Conservation (phyloP, 1,140 invertebrate species). For the Contarinia nasturtii region DNA sequence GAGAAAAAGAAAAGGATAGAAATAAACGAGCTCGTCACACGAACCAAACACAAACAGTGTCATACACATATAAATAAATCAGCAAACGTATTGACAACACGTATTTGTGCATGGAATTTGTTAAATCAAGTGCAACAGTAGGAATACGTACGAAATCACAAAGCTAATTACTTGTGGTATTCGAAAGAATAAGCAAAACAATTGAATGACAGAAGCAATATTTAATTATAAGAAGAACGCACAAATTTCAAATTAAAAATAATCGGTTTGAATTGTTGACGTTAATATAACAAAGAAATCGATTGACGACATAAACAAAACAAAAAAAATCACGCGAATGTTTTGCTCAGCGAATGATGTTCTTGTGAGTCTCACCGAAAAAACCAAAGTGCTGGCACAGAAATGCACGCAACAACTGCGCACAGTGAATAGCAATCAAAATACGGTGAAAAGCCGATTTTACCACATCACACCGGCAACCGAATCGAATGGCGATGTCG, state of each 20-base stretch:
- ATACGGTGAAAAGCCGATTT: neutral
- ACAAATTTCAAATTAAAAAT: too few species aligned
- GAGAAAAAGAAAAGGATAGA: too few species aligned
- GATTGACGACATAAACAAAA: neutral
- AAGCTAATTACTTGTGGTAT: too few species aligned
- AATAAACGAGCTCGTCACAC: too few species aligned
- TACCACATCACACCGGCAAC: neutral
- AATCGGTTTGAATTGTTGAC: too few species aligned
- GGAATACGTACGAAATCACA: neutral
- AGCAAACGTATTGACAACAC: neutral
- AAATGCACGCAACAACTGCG: slow-evolving; percentile 12
- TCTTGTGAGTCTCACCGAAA: slow-evolving; percentile 17
- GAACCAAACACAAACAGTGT: too few species aligned
- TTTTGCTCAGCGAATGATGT: slow-evolving; percentile 5
- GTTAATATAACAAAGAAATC: too few species aligned
- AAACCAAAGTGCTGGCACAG: slow-evolving; percentile 21
- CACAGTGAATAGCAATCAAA: slow-evolving; percentile 4
- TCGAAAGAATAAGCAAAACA: neutral
- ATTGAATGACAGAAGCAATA: too few species aligned
- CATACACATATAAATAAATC: too few species aligned
- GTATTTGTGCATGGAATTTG: neutral
- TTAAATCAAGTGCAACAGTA: neutral
- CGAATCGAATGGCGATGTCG: neutral
- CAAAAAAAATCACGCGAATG: slow-evolving; percentile 1
- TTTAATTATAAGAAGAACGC: too few species aligned